Evolutionary conservation across 1,140 invertebrate genomes (phyloP).

Genomic region (Uloborus diversus): DNA sequence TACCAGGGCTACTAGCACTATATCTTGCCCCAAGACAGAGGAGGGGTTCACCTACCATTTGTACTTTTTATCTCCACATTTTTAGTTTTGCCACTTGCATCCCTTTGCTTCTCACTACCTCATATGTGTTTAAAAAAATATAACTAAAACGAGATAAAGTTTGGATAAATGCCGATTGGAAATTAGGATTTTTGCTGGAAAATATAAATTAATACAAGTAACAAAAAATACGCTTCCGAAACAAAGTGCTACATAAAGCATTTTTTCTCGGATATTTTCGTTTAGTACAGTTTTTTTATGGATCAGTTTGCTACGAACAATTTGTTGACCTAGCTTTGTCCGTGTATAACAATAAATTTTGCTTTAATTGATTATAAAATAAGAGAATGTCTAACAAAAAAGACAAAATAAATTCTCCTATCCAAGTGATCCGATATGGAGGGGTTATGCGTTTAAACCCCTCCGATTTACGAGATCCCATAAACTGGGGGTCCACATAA

Average conservation of each 20-base stretch:
- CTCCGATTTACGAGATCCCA: constrained; percentile 40
- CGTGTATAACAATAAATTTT: constrained; percentile 26
- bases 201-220: neutral
- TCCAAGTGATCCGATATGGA: constrained; percentile 22
- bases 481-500: constrained; percentile 30
- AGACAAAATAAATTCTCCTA: constrained; percentile 1
- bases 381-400: neutral
- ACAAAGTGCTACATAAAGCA: neutral
- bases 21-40: too few relatives aligned
- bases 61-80: too few relatives aligned
- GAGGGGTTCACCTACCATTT: too few relatives aligned
- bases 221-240: too few relatives aligned
- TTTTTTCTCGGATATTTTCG: too few relatives aligned
- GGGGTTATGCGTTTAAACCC: constrained; percentile 46
- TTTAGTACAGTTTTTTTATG: constrained; percentile 43
- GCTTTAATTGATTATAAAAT: constrained; percentile 47
- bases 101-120: too few relatives aligned
- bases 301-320: neutral
- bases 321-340: constrained; percentile 37
- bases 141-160: too few relatives aligned
- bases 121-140: too few relatives aligned
- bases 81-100: too few relatives aligned
- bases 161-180: too few relatives aligned
- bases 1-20: too few relatives aligned
- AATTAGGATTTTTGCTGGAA: neutral